These are phyloP conservation scores for Nomada flava DNA, from an alignment of 2,888 invertebrate species.

Conservation along the genomic window DNA sequence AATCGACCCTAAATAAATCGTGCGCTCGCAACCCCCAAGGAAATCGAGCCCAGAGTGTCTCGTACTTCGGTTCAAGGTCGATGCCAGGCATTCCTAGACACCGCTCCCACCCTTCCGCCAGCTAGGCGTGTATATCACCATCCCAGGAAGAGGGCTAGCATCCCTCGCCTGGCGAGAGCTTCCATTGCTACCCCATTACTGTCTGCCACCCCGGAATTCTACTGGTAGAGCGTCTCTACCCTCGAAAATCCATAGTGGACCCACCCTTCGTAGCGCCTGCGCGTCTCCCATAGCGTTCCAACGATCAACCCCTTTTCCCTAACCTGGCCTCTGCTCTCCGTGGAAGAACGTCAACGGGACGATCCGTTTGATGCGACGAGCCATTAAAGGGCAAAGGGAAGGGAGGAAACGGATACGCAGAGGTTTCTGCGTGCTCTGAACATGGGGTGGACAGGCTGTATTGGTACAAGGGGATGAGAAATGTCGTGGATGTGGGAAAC, in stretches of 20 bases:
- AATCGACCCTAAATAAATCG: background rate
- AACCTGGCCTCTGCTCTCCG: conserved; percentile 21
- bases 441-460: background rate
- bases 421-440: conserved; percentile 18
- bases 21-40: background rate
- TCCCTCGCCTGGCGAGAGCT: conserved; percentile 63
- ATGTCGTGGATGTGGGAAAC: conserved; percentile 2
- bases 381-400: conserved; percentile 35
- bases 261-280: conserved; percentile 81
- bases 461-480: conserved; percentile 3
- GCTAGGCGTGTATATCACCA: conserved; percentile 56
- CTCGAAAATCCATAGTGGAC: conserved; percentile 84
- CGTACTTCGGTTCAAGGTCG: conserved; percentile 65
- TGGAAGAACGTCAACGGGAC: conserved; percentile 69
- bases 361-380: conserved; percentile 51
- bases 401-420: conserved; percentile 38
- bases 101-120: conserved; percentile 29
- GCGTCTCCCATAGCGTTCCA: conserved; percentile 71
- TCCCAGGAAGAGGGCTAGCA: conserved; percentile 51
- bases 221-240: conserved; percentile 77
- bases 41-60: conserved; percentile 5
- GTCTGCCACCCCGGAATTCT: conserved; percentile 81
- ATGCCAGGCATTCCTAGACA: conserved; percentile 60
- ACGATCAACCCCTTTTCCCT: conserved; percentile 58
- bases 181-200: conserved; percentile 71